Base-by-base conservation (phyloP, 2,888 invertebrate species). In the Colletes collaris region DNA sequence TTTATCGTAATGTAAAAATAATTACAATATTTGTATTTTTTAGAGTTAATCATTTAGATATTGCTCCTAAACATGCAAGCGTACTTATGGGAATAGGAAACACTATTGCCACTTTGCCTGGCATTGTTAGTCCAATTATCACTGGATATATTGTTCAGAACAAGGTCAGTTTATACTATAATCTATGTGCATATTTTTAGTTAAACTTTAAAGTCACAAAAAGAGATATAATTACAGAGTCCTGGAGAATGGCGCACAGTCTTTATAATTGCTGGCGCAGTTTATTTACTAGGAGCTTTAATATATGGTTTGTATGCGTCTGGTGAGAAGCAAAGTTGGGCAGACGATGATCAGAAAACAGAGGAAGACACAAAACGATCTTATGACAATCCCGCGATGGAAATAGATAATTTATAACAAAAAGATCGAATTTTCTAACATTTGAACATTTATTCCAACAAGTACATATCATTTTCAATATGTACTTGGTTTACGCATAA, bases 41-140 rank as follows among this genome's bases (percentile, higher is more conserved):
- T 93, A 96, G 96, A 82, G 96, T 96, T 0, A 97, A 97, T 90
- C 97, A 98, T 91, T 93, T 98, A 91, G 98, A 98, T 92, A 96
- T 98, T 68, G 98, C 98, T 0, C 98, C 98, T 0, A 97, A 97
- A 79, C 97, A 97, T 93, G 98, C 98, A 10, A 97, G 98, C 91
- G 96, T 98, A 0, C 93, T 98, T 70, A 98, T 98, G 98, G 98
- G 98, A 0, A 94, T 98, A 10, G 97, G 97, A 10, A 98, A 98
- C 93, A 98, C 98, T 0, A 94, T 98, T 82, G 98, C 97, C 0
- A 98, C 98, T 0, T 93, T 98, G 67, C 98, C 98, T 0, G 98
- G 98, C 44, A 98, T 98, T 88, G 93, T 98, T n/a, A 97, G 97
- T 90, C 98, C 98, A 0, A 94, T 96, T 11, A 93, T 98, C 0